phyloP scores from a whole-genome alignment of 1,140 invertebrate species.

The Galleria mellonella region DNA sequence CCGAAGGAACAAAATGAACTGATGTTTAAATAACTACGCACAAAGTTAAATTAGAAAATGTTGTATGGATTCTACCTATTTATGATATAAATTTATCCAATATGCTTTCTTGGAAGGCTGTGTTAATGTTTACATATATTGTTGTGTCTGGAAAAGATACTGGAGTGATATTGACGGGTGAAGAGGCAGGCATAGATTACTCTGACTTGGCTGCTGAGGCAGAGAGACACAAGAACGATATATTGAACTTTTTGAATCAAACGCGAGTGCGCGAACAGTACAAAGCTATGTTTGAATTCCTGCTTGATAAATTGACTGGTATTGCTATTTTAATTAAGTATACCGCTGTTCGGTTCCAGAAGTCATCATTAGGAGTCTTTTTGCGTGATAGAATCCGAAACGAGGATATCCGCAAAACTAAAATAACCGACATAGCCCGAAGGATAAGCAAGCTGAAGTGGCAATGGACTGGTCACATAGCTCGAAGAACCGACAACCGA shows the following conservation, averaged over 20 bases:
- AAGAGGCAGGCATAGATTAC: conserved; percentile 33
- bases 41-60: no score
- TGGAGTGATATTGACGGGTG: neutral
- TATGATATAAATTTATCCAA: neutral
- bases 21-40: no score
- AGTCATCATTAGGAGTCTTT: no score
- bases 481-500: no score
- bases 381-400: no score
- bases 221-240: conserved; percentile 37
- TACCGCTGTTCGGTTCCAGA: neutral
- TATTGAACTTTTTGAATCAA: conserved; percentile 43
- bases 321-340: neutral
- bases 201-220: conserved; percentile 37
- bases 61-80: no score
- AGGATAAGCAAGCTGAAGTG: no score
- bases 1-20: no score
- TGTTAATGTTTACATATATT: neutral
- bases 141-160: neutral
- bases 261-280: conserved; percentile 30
- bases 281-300: conserved; percentile 28
- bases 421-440: no score
- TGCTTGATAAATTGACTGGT: conserved; percentile 40
- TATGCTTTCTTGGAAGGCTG: neutral
- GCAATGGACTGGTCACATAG: no score
- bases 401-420: no score